These are phyloP conservation scores for Pygoscelis adeliae DNA, from an alignment of 2,113 vertebrate species.

Conservation along the genomic window DNA sequence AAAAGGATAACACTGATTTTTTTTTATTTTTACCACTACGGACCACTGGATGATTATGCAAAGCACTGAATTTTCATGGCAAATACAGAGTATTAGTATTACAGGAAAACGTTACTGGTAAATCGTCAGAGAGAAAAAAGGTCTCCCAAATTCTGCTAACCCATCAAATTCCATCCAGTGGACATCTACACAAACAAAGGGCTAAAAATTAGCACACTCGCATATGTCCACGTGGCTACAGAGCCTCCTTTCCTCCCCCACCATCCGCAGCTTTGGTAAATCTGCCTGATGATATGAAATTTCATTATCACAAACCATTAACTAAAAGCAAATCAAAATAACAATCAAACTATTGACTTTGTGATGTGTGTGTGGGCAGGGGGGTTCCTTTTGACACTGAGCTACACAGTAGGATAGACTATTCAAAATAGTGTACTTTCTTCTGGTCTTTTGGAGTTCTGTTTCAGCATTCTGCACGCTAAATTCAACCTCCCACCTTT, in stretches of 20 bases:
- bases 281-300: neutral
- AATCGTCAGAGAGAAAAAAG: neutral
- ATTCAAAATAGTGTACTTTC: neutral
- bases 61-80: neutral
- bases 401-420: neutral
- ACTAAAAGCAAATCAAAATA: neutral
- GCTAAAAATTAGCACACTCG: neutral
- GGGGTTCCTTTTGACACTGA: neutral
- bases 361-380: neutral
- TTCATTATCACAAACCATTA: neutral
- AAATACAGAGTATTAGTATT: neutral
- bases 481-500: neutral
- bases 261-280: neutral
- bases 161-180: neutral
- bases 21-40: neutral
- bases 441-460: neutral
- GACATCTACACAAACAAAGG: neutral
- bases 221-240: fast-evolving
- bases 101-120: neutral
- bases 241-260: neutral
- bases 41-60: neutral
- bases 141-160: neutral
- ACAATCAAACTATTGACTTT: neutral
- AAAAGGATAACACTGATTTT: neutral
- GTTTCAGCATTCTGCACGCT: neutral